Evolutionary conservation across 2,888 invertebrate genomes (phyloP).

Genomic region (Trissoscelio sp.): DNA sequence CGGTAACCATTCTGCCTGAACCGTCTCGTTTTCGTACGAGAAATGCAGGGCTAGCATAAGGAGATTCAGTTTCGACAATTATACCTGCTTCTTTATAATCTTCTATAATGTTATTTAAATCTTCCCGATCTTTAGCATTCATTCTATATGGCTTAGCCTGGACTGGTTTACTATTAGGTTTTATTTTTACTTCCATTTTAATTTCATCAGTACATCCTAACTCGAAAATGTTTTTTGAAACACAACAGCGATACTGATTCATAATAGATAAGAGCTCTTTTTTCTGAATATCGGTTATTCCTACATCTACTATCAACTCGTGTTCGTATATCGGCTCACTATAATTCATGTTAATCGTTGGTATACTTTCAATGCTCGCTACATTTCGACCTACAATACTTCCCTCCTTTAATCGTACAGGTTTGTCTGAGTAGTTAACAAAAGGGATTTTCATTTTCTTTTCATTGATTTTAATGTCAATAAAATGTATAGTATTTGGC

Average conservation of each 20-base stretch:
- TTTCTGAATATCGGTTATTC: neutral
- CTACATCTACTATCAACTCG: neutral
- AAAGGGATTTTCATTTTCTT: neutral
- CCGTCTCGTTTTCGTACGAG: neutral
- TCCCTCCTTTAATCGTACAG: neutral
- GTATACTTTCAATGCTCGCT: neutral
- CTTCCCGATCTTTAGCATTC: neutral
- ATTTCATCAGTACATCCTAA: slow-evolving; percentile 5
- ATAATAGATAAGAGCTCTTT: slow-evolving; percentile 3
- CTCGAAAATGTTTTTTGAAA: slow-evolving; percentile 7
- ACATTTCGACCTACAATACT: neutral
- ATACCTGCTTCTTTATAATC: neutral
- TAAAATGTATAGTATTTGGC: neutral
- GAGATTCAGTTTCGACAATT: neutral
- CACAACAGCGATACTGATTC: slow-evolving; percentile 21
- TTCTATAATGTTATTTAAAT: neutral
- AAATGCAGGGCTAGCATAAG: neutral
- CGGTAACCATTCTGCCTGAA: neutral
- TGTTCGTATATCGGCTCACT: slow-evolving; percentile 4
- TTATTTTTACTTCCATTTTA: slow-evolving; percentile 13
- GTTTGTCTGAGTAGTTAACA: neutral
- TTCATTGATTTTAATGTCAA: neutral
- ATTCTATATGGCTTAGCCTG: neutral
- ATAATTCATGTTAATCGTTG: neutral
- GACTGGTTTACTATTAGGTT: neutral